phyloP scores from a whole-genome alignment of 2,888 invertebrate genomes.

The Xylota segnis region DNA sequence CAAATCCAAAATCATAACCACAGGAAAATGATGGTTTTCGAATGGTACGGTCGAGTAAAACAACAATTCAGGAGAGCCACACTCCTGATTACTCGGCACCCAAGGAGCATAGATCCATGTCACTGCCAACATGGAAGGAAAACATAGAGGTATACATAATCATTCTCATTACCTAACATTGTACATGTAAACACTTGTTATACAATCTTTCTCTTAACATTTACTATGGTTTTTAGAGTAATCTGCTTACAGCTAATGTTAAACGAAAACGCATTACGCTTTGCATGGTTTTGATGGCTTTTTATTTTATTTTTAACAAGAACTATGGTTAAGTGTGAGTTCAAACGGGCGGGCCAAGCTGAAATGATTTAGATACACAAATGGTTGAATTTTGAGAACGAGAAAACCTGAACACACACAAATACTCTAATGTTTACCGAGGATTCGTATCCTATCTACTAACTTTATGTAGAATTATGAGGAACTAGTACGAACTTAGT shows the following conservation, averaged over 20 bases:
- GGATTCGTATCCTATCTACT: no score
- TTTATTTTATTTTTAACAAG: neutral
- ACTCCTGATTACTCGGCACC: conserved; percentile 49
- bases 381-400: no score
- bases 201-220: neutral
- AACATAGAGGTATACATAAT: conserved; percentile 62
- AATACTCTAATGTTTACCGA: no score
- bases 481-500: no score
- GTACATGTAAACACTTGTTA: neutral
- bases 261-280: neutral
- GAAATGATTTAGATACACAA: no score
- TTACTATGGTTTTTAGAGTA: neutral
- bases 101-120: conserved; percentile 74
- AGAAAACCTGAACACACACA: no score
- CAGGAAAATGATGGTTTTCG: conserved; percentile 73
- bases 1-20: conserved; percentile 11
- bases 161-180: conserved; percentile 31
- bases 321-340: neutral
- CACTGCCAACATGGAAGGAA: conserved; percentile 68
- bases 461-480: no score
- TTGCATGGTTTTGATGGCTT: neutral
- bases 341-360: no score
- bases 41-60: conserved; percentile 67
- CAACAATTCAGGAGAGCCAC: conserved; percentile 72
- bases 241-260: neutral